Conservation (phyloP, 2,888 invertebrate genomes). For the Fragum sueziense region DNA sequence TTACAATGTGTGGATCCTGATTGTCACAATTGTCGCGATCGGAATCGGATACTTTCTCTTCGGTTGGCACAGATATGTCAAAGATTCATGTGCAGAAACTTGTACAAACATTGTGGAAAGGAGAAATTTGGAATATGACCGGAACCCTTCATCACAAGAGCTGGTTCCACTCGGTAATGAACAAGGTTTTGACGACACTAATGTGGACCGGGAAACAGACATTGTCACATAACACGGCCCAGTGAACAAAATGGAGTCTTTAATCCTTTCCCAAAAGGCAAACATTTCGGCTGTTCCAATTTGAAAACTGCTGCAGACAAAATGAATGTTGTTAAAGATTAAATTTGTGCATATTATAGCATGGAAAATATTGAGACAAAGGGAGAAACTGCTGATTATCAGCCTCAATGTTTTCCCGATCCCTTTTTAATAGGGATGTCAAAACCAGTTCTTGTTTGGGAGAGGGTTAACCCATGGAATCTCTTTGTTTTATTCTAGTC, state of each 20-base stretch:
- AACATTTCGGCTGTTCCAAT: too few species aligned
- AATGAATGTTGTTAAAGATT: too few species aligned
- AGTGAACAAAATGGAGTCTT: not conserved
- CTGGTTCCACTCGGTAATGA: constrained; percentile 43
- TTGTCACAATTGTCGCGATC: constrained; percentile 55
- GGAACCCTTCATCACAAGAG: constrained; percentile 49
- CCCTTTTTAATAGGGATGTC: too few species aligned
- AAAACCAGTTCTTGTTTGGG: too few species aligned
- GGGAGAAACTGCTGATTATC: too few species aligned
- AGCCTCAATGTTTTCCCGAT: too few species aligned
- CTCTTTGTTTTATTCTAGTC: too few species aligned
- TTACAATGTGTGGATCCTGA: constrained; percentile 65
- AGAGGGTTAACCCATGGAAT: too few species aligned
- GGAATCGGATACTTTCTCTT: constrained; percentile 58
- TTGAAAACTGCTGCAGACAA: too few species aligned
- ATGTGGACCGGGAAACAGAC: constrained; percentile 34
- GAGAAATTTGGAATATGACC: constrained; percentile 24
- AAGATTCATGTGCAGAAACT: constrained; percentile 32
- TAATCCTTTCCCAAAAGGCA: too few species aligned
- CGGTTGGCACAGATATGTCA: constrained; percentile 47
- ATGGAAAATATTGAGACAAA: too few species aligned
- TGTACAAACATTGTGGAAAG: constrained; percentile 33
- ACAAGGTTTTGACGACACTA: constrained; percentile 23
- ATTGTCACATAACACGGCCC: constrained; percentile 20
- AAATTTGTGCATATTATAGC: too few species aligned